Evolutionary conservation across 2,888 invertebrate genomes (phyloP).

Genomic region (Polydrusus cervinus): DNA sequence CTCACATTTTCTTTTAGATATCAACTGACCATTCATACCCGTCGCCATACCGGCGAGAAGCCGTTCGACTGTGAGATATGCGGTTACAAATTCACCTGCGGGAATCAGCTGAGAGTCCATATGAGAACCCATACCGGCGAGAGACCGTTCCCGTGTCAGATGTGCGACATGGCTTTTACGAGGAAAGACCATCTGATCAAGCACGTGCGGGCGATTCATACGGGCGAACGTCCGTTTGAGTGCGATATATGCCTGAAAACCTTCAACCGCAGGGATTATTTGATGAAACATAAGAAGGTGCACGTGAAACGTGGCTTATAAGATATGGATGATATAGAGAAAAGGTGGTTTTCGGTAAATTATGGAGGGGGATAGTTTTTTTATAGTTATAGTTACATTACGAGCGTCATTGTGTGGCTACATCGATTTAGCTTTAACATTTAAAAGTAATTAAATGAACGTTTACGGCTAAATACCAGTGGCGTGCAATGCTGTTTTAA

Average conservation of each 20-base stretch:
- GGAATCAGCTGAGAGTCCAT: constrained; percentile 53
- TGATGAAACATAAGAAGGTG: constrained; percentile 48
- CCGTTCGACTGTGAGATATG: constrained; percentile 49
- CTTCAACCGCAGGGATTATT: constrained; percentile 50
- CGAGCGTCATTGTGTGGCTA: no score
- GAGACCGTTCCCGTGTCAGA: constrained; percentile 63
- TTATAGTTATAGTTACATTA: neutral
- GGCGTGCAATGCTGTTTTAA: no score
- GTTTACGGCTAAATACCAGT: no score
- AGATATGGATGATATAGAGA: neutral
- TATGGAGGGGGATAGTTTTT: neutral
- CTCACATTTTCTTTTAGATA: constrained; percentile 28
- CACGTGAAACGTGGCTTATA: constrained; percentile 17
- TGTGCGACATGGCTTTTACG: constrained; percentile 64
- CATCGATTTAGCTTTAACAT: no score
- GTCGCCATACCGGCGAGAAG: constrained; percentile 51
- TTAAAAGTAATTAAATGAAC: no score
- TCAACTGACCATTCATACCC: constrained; percentile 47
- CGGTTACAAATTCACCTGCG: constrained; percentile 46
- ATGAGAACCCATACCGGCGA: constrained; percentile 64
- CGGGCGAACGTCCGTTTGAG: constrained; percentile 66
- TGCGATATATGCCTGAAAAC: constrained; percentile 67
- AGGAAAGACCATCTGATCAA: constrained; percentile 63
- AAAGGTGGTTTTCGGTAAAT: neutral
- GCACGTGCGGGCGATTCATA: constrained; percentile 64